Conservation (phyloP, 2,888 invertebrate genomes). For the Yponomeuta evonymella region DNA sequence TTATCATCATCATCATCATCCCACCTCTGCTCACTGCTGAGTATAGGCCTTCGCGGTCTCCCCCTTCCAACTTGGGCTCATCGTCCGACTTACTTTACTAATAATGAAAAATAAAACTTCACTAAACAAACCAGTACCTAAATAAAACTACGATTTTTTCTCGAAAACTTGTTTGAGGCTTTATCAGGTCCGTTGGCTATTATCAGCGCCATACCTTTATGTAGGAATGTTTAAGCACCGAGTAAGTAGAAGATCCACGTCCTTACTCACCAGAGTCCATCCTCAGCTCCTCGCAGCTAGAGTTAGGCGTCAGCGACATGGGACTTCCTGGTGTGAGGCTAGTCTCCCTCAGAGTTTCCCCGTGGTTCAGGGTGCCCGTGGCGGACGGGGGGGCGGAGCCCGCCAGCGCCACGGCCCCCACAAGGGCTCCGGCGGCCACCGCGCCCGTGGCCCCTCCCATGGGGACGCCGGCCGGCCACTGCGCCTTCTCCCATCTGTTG, state of each 20-base stretch:
- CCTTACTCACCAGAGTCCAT: slow-evolving; percentile 50
- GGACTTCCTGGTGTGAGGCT: slow-evolving; percentile 78
- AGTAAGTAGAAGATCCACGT: background rate
- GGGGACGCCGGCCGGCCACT: slow-evolving; percentile 55
- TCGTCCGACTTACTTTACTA: too few species aligned
- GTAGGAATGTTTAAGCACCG: too few species aligned
- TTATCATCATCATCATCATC: too few species aligned
- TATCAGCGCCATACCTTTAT: too few species aligned
- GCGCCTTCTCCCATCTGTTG: slow-evolving; percentile 86
- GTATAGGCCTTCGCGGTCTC: too few species aligned
- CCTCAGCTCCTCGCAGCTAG: slow-evolving; percentile 82
- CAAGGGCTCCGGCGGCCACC: slow-evolving; percentile 61
- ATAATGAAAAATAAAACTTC: too few species aligned
- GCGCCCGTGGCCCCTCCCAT: slow-evolving; percentile 62
- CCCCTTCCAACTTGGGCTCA: too few species aligned
- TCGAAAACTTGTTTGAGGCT: too few species aligned
- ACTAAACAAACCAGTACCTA: too few species aligned
- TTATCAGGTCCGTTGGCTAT: too few species aligned
- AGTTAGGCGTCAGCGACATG: slow-evolving; percentile 81
- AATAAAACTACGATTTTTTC: too few species aligned
- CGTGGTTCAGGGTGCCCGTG: slow-evolving; percentile 37
- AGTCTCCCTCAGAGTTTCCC: slow-evolving; percentile 62
- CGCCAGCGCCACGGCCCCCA: slow-evolving; percentile 67
- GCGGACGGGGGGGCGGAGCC: slow-evolving; percentile 65
- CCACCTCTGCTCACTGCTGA: too few species aligned